A percentile compares a stretch with the other conserved stretches of the same genome.
phyloP scores from a whole-genome alignment of 2,113 vertebrate species.

The Holacanthus passer region DNA sequence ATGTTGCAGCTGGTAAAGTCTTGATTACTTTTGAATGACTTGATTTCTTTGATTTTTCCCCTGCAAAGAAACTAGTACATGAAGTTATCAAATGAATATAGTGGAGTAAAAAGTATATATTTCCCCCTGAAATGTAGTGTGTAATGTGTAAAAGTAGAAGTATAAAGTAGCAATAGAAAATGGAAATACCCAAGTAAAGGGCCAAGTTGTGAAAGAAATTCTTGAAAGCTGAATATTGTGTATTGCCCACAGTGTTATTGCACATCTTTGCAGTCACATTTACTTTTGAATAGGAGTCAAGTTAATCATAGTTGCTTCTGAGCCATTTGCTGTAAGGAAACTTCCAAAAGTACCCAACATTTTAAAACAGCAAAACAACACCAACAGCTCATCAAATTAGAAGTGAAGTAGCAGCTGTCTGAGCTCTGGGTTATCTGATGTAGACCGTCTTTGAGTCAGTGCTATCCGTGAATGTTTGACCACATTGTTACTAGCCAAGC shows the following conservation, averaged over 20 bases:
- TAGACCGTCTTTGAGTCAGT: neutral
- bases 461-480: neutral
- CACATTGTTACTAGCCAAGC: slow-evolving; percentile 7
- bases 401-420: neutral
- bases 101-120: neutral
- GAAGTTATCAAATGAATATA: too few species aligned
- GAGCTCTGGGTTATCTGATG: neutral
- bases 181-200: neutral
- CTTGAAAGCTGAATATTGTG: neutral
- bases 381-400: neutral
- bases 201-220: neutral
- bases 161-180: neutral
- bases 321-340: neutral
- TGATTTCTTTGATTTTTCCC: neutral
- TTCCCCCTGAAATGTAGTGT: neutral
- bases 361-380: neutral
- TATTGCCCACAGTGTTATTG: neutral
- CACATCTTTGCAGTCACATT: too few species aligned
- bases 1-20: neutral
- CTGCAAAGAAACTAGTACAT: neutral
- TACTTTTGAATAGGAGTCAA: neutral
- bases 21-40: too few species aligned
- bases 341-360: neutral
- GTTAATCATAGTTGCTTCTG: neutral
- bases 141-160: too few species aligned